Evolutionary conservation across 2,888 invertebrate species (phyloP).

Genomic region (Torymus auratus): DNA sequence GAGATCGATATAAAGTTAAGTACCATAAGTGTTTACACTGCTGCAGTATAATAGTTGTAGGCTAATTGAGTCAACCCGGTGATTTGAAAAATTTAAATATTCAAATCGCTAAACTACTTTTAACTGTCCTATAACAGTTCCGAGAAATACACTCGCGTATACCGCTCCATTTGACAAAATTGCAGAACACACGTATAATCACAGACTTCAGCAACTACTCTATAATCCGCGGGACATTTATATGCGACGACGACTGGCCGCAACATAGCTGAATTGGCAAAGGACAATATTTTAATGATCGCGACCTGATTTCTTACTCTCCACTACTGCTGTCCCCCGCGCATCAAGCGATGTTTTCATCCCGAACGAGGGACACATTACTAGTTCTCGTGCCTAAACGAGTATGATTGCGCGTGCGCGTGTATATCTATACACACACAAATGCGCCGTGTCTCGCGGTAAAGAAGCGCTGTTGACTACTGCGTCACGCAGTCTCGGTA

Average conservation of each 20-base stretch:
- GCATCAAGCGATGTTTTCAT: conserved; percentile 3
- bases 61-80: no score
- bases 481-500: conserved; percentile 50
- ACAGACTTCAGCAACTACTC: no score
- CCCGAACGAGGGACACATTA: neutral
- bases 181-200: no score
- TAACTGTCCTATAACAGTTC: no score
- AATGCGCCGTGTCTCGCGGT: conserved; percentile 16
- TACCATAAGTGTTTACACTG: conserved; percentile 28
- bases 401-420: conserved; percentile 5
- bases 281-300: conserved; percentile 20
- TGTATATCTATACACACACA: neutral
- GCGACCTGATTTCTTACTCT: neutral
- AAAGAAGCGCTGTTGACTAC: conserved; percentile 31
- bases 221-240: no score
- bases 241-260: neutral
- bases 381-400: conserved; percentile 30
- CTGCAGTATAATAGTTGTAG: neutral
- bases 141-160: no score
- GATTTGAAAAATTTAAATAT: no score
- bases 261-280: neutral
- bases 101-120: no score
- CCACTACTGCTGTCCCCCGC: neutral
- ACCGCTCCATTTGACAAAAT: no score
- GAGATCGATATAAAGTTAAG: neutral